Percentiles rank a stretch among this genome's conserved stretches.
phyloP scores from a whole-genome alignment of 2,888 invertebrate genomes.

The Cylloceria caligata region DNA sequence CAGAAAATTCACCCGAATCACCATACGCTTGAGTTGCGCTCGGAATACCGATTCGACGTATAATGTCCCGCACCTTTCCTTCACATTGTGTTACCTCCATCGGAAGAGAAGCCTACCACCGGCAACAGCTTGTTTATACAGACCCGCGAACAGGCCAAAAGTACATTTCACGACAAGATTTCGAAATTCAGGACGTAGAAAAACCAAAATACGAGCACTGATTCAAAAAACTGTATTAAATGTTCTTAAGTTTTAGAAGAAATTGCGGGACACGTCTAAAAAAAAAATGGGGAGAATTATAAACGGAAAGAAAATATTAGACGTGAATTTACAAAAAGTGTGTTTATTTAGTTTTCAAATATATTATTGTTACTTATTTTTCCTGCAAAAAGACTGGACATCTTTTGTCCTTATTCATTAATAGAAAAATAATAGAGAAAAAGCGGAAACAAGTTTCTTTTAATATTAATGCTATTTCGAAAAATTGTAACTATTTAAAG shows the following conservation, averaged over 20 bases:
- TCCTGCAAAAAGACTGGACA: not conserved
- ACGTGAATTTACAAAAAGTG: too few relatives aligned
- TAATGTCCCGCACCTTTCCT: conserved; percentile 36
- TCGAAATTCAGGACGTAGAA: conserved; percentile 24
- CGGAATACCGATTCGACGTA: conserved; percentile 62
- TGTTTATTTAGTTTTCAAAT: too few relatives aligned
- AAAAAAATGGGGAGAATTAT: not conserved
- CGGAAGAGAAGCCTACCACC: not conserved
- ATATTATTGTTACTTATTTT: not conserved
- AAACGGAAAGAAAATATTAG: not conserved
- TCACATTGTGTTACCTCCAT: conserved; percentile 23
- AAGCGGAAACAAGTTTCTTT: too few relatives aligned
- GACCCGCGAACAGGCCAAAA: not conserved
- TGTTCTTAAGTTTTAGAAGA: not conserved
- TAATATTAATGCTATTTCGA: too few relatives aligned
- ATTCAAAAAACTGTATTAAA: not conserved
- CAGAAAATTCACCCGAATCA: conserved; percentile 68
- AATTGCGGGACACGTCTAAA: not conserved
- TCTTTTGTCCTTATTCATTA: too few relatives aligned
- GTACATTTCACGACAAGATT: conserved; percentile 32
- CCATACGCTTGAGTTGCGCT: conserved; percentile 57
- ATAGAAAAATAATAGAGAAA: too few relatives aligned
- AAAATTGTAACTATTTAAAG: not conserved
- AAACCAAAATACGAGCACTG: not conserved
- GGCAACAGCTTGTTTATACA: conserved; percentile 23